Conservation (phyloP, 2,888 invertebrate genomes). For the Strigamia transsilvanica region DNA sequence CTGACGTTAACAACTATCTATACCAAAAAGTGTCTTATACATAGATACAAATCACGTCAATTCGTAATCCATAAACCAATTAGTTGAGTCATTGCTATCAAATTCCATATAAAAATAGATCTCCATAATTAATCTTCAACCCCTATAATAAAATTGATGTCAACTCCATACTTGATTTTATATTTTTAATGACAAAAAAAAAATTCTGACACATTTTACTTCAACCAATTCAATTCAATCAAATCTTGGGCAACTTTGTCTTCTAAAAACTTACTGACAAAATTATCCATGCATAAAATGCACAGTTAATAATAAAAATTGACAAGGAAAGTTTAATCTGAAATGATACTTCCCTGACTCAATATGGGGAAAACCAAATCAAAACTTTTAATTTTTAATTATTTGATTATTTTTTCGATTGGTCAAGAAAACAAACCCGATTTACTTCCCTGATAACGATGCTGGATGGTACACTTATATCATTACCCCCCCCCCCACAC, state of each 20-base stretch:
- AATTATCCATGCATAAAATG: not conserved
- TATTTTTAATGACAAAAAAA: not conserved
- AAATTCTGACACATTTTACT: no score
- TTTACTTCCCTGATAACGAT: no score
- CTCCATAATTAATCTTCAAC: not conserved
- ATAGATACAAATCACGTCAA: slow-evolving; percentile 4
- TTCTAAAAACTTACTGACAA: not conserved
- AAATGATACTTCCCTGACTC: not conserved
- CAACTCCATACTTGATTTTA: not conserved
- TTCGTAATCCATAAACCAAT: slow-evolving; percentile 2
- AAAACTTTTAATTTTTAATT: not conserved
- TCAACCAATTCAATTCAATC: no score
- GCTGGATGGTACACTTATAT: no score
- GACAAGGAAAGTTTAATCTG: not conserved
- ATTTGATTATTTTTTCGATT: no score
- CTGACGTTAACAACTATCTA: not conserved
- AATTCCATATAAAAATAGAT: not conserved
- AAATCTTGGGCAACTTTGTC: no score
- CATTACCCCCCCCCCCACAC: not conserved
- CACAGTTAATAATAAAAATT: not conserved
- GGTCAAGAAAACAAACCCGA: no score
- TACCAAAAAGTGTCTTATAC: not conserved
- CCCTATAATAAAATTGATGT: not conserved
- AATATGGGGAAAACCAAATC: not conserved
- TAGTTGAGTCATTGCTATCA: slow-evolving; percentile 3